Evolutionary conservation across 1,140 invertebrate species (phyloP).

Genomic region (Drosophila pruinosa): DNA sequence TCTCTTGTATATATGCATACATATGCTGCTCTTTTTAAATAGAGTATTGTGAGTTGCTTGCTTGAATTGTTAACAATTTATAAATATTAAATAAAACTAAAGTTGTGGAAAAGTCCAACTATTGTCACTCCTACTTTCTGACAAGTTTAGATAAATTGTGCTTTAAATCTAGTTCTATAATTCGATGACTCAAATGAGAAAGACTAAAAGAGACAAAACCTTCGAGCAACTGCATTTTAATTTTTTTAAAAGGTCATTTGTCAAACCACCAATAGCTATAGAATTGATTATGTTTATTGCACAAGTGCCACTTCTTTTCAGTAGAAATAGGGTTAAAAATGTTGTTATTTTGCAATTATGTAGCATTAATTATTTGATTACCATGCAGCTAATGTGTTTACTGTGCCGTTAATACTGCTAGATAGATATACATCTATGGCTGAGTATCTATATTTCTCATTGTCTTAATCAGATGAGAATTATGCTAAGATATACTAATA

Average conservation of each 20-base stretch:
- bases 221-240: no score
- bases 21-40: not conserved
- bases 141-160: no score
- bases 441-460: not conserved
- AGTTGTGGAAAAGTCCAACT: not conserved
- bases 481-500: not conserved
- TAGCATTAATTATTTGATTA: no score
- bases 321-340: not conserved
- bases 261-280: no score
- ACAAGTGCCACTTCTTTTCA: no score
- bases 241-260: no score
- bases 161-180: no score
- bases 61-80: not conserved
- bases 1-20: conserved; percentile 1
- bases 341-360: not conserved
- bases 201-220: no score
- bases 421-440: not conserved
- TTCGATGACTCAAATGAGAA: no score
- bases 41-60: not conserved
- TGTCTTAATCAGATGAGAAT: not conserved
- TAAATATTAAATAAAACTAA: not conserved
- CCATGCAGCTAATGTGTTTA: not conserved
- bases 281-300: no score
- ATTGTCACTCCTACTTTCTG: no score
- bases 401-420: not conserved